Base-by-base conservation (phyloP, 2,797 vertebrate species). In the Lithobates pipiens region DNA sequence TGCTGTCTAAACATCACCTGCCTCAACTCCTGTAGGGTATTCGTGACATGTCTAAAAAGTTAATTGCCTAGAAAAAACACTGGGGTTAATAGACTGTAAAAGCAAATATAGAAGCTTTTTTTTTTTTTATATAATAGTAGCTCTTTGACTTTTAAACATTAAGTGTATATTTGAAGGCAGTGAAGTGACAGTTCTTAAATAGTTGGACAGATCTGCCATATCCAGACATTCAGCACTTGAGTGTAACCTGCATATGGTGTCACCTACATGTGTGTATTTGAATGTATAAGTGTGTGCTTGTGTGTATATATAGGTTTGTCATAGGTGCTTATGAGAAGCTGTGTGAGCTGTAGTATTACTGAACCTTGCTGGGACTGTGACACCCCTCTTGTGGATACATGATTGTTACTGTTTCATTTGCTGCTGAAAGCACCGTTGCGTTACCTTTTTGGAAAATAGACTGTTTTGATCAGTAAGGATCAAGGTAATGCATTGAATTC, bases 21-120 rank as follows among this genome's bases (percentile, higher is more conserved):
- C 88, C 73, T 88, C 34, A 80, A 85, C 90, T 85, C 83, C 76
- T 77, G 87, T 61, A 83, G 90, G 83, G 87, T 74, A 63, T 82
- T 61, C 61, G 5, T 88, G 76, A 90, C 87, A 79, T 46, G 85
- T 69, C 57, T 74, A 23, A 50, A 46, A 68, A 39, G 57, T 57
- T 36, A 71, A 10, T 61, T 74, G 57, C 70, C 25, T 74, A 39
- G 34, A 61, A 32, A 18, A 61, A 61, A 72, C 67, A 73, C 10
- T 44, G 18, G 1, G 25, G 8, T 82, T 75, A 82, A 75, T 82
- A 75, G 61, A 67, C 80, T 72, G 80, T 81, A 68, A 82, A 82
- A 7, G 34, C 32, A 54, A 63, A 82, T 63, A 36, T 29, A 65
- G 29, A 27, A 50, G 25, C 21, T 65, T 32, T 32, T 32, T 32